Conservation (phyloP, 2,888 invertebrate genomes). For the Lydus trimaculatus region DNA sequence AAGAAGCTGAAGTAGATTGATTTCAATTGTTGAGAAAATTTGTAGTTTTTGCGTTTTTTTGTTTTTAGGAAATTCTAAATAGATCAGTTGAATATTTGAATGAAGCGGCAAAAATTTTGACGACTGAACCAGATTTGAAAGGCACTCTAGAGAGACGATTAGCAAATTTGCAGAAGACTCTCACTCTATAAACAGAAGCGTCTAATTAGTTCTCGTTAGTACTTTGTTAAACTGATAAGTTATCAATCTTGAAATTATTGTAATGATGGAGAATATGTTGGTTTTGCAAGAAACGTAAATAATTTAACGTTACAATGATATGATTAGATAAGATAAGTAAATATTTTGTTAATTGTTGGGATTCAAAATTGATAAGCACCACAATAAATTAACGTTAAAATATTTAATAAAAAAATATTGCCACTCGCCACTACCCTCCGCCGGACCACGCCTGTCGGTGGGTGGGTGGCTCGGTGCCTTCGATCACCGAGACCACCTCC, state of each 20-base stretch:
- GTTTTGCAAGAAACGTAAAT: background rate
- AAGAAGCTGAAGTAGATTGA: slow-evolving; percentile 66
- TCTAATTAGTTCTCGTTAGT: background rate
- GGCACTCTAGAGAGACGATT: slow-evolving; percentile 63
- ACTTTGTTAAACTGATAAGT: background rate
- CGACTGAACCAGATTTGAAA: slow-evolving; percentile 61
- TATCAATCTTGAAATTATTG: background rate
- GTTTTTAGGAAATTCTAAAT: slow-evolving; percentile 65
- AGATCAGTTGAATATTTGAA: slow-evolving; percentile 66
- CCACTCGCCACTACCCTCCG: no score
- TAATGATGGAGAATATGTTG: background rate
- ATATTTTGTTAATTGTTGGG: background rate
- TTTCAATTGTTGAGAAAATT: no score
- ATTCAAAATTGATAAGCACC: no score
- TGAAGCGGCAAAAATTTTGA: slow-evolving; percentile 68
- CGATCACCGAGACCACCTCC: no score
- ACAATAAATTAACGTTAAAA: no score
- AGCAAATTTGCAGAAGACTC: background rate
- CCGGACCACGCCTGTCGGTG: no score
- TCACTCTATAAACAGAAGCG: background rate
- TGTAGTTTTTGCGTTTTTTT: no score
- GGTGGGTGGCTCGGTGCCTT: no score
- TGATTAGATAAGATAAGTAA: background rate
- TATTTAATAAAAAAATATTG: no score
- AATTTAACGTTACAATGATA: background rate